Evolutionary conservation across 2,113 vertebrate genomes (phyloP), one percentile per base, ranked within the genome.

Genomic region (Hippopotamus amphibius): DNA sequence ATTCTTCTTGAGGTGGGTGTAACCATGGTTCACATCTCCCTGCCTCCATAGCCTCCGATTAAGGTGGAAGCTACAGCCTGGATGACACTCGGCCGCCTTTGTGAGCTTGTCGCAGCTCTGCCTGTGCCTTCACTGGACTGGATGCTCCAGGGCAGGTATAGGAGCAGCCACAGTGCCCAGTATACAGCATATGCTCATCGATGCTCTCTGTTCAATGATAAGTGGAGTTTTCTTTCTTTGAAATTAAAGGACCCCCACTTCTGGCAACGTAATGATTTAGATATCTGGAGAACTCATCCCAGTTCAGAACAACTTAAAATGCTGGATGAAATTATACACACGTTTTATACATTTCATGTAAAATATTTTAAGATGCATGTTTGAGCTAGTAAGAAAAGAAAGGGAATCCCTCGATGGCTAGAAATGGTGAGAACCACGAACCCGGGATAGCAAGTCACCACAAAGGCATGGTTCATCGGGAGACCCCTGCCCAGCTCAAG

Each of bases 41-140:
- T 16, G n/a, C 76, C 19, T 46, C 66, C 43, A 1, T 3, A 10
- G 76, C 37, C 66, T 81, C 5, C 0, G 2, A 2, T 22, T 16
- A 24, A 7, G 69, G 28, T 3, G 26, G 11, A 4, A 17, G 43
- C 4, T 4, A 21, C 41, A 2, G 66, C 3, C 13, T 16, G 1
- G 0, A 2, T 0, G 13, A 12, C 71, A 53, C 21, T 1, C 0
- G 0, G 74, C 41, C 68, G 3, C 33, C 9, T 8, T 3, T 13
- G 41, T 2, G 48, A 8, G 13, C 10, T 2, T 16, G 16, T 3
- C 5, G 0, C 0, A 48, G 4, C 50, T 24, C 63, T 6, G 26
- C 13, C 24, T 46, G 33, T 46, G 48, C 6, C 84, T 1, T 4
- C 26, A 0, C 50, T 3, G 21, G 33, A 2, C 4, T 0, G 9